Evolutionary conservation across 2,888 invertebrate species (phyloP).

Genomic region (Zaprionus bogoriensis): DNA sequence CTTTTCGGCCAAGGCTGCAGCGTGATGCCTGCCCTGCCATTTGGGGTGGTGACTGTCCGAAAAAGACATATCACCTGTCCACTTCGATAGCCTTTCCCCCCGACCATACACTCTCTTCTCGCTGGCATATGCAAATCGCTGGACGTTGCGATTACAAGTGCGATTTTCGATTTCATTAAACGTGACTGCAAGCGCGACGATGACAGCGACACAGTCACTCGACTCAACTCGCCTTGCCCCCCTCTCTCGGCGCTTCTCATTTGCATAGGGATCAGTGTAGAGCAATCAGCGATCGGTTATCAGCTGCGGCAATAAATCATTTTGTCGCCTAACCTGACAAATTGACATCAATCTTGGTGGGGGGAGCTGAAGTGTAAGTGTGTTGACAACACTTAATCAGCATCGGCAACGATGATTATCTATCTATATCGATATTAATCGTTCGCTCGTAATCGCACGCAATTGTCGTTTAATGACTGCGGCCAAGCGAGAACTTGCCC

Average conservation of each 20-base stretch:
- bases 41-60: conserved; percentile 62
- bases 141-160: conserved; percentile 51
- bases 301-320: conserved; percentile 64
- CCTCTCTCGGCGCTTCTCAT: conserved; percentile 16
- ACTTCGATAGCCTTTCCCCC: conserved; percentile 9
- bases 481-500: not conserved
- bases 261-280: conserved; percentile 57
- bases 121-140: conserved; percentile 57
- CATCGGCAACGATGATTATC: conserved; percentile 10
- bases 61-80: conserved; percentile 67
- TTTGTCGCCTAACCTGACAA: conserved; percentile 68
- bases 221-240: conserved; percentile 2
- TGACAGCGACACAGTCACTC: conserved; percentile 30
- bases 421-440: conserved; percentile 48
- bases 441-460: conserved; percentile 1
- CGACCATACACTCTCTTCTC: conserved; percentile 5
- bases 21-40: conserved; percentile 34
- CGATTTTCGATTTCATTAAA: conserved; percentile 65
- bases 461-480: conserved; percentile 15
- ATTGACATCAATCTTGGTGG: conserved; percentile 68
- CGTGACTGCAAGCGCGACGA: conserved; percentile 59
- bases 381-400: conserved; percentile 49
- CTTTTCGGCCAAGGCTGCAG: conserved; percentile 17
- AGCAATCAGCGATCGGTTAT: conserved; percentile 57
- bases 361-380: conserved; percentile 17